Evolutionary conservation across 2,797 vertebrate species (phyloP), one percentile per base, ranked within the genome.

Genomic region (Crenichthys baileyi): DNA sequence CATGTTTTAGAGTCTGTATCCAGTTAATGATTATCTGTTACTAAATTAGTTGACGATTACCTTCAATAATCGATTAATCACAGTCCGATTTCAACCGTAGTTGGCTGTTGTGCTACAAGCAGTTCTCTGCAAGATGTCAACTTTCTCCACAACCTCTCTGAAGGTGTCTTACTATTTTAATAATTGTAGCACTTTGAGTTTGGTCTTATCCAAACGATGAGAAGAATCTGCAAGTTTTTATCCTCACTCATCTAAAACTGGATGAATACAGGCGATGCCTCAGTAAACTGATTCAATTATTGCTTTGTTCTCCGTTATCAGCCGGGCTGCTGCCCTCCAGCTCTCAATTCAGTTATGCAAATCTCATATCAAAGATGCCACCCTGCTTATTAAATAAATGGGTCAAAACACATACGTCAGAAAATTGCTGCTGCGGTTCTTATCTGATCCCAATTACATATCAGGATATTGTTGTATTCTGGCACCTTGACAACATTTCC

Each of bases 331-430:
- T 58, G 67, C 67, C 67, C 67, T 70, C 67, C 26, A 63, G 61
- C 39, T 76, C 70, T 81, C 70, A 58, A 39, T 77, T 84, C 72
- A 83, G 50, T 53, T 76, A 88, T 85, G 80, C 79, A 85, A 82
- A 92, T 90, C 70, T 78, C 73, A 88, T 81, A 89, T 91, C 78
- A 87, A 73, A 83, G 81, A 83, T 77, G 83, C 81, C 85, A 85
- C 63, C 90, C 84, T 87, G 83, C 79, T 81, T 84, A 63, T 58
- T 50, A 48, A 73, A 85, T 75, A 86, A 83, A 74, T 80, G 73
- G 88, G 87, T 90, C 88, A 85, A 44, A 82, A 79, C 80, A 78
- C 80, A 70, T 16, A 15, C 41, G 67, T 46, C 39, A 16, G 41
- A 70, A 70, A 70, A 46, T 7, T 7, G 67, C 39, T 15, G 39